Percentiles rank a stretch among this genome's conserved stretches.
Evolutionary conservation across 92 coral and sea anemone species (phyloP).

Genomic region (Bergia sp.): DNA sequence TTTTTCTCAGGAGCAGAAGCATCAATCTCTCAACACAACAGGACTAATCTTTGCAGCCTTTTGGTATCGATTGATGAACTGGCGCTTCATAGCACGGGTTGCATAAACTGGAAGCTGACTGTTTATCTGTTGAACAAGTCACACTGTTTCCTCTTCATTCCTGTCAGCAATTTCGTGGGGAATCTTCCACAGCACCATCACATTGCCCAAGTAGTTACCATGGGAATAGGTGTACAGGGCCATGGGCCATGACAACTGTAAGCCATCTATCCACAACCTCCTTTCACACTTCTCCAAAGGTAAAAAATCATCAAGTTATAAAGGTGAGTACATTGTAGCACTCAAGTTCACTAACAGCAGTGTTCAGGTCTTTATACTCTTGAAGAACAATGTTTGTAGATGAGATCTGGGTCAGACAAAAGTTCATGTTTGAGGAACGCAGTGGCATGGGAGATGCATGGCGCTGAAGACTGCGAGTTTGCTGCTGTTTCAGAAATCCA

Average conservation of each 20-base stretch:
- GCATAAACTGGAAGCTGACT: background rate
- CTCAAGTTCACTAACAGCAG: background rate
- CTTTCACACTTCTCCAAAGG: slow-evolving; percentile 2
- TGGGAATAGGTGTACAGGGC: background rate
- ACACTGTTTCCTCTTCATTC: slow-evolving; percentile 7
- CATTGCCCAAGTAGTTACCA: background rate
- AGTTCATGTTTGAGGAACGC: no score
- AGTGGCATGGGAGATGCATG: no score
- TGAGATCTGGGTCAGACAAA: no score
- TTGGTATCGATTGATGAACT: background rate
- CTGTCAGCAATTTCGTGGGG: background rate
- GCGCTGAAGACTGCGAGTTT: no score
- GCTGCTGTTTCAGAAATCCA: no score
- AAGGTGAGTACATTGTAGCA: background rate
- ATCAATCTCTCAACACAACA: slow-evolving; percentile 2
- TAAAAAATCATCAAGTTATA: slow-evolving; percentile 11
- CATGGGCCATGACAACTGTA: background rate
- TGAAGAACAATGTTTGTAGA: no score
- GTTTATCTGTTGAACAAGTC: background rate
- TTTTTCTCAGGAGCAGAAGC: slow-evolving; percentile 4
- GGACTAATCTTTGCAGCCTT: background rate
- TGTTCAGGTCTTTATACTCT: background rate
- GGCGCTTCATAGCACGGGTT: slow-evolving; percentile 18
- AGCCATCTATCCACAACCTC: background rate
- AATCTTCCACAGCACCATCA: background rate